These are phyloP conservation scores for Ctenopoma multispine DNA, from an alignment of 2,797 vertebrate genomes.

Conservation along the genomic window DNA sequence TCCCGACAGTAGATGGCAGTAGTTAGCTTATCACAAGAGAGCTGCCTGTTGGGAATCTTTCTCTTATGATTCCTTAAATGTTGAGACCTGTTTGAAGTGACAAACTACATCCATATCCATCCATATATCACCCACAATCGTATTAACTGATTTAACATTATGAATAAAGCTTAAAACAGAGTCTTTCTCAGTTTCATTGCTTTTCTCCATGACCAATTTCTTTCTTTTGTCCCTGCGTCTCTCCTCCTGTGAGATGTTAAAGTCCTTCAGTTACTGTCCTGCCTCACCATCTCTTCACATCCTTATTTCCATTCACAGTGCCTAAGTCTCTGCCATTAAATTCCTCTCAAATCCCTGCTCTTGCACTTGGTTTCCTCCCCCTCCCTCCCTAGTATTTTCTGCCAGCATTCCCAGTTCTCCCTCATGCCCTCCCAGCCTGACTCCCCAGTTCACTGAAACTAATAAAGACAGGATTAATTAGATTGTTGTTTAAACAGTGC, in stretches of 20 bases:
- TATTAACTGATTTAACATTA: constrained; percentile 48
- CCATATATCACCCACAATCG: constrained; percentile 51
- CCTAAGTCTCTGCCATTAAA: constrained; percentile 77
- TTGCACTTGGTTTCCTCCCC: constrained; percentile 78
- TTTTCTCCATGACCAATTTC: constrained; percentile 55
- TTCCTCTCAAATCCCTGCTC: constrained; percentile 84
- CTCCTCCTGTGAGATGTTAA: constrained; percentile 61
- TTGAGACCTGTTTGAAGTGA: constrained; percentile 41
- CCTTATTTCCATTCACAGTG: constrained; percentile 74
- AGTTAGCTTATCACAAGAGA: constrained; percentile 62
- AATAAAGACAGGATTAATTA: constrained; percentile 97
- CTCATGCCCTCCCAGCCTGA: constrained; percentile 80
- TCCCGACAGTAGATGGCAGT: constrained; percentile 82
- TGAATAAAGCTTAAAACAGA: constrained; percentile 55
- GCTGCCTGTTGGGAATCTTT: constrained; percentile 25
- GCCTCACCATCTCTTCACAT: constrained; percentile 62
- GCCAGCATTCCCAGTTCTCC: constrained; percentile 83
- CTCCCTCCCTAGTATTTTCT: constrained; percentile 73
- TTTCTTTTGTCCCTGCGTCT: constrained; percentile 55
- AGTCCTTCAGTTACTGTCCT: constrained; percentile 65
- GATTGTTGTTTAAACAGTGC: constrained; percentile 95
- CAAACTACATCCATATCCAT: constrained; percentile 42
- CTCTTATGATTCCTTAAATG: constrained; percentile 38
- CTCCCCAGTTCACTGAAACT: constrained; percentile 91
- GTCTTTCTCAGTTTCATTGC: constrained; percentile 46